These are phyloP conservation scores for Lepidochitona cinerea DNA, from an alignment of 2,888 invertebrate species.

Conservation along the genomic window DNA sequence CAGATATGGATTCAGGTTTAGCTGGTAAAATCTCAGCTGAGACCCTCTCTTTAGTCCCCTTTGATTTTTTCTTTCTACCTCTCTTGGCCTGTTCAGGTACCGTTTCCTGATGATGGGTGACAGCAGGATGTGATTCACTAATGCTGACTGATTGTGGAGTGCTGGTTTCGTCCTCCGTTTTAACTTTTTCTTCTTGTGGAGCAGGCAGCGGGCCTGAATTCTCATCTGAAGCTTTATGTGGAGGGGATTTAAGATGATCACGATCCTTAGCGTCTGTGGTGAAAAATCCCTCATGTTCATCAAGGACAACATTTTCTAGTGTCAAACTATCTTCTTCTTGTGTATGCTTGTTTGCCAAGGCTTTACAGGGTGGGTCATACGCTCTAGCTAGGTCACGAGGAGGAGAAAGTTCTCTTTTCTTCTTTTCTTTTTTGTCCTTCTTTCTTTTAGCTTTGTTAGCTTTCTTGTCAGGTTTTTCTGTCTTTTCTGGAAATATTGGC, in stretches of 20 bases:
- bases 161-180: too few species aligned
- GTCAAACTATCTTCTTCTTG: not conserved
- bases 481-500: too few species aligned
- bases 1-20: too few species aligned
- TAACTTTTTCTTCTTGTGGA: too few species aligned
- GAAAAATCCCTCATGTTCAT: slow-evolving; percentile 1
- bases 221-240: too few species aligned
- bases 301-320: not conserved
- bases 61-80: not conserved
- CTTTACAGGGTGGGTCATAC: not conserved
- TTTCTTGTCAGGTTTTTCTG: slow-evolving; percentile 2
- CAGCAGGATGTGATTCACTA: too few species aligned
- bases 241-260: too few species aligned
- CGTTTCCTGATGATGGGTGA: too few species aligned
- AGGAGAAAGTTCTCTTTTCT: not conserved
- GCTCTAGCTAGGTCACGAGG: not conserved
- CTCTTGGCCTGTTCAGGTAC: not conserved
- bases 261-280: not conserved
- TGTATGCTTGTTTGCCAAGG: not conserved
- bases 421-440: slow-evolving; percentile 10
- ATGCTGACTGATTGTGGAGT: too few species aligned
- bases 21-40: too few species aligned
- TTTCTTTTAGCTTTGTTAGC: not conserved
- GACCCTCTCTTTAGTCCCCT: slow-evolving; percentile 5
- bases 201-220: too few species aligned